These are phyloP conservation scores for Girardinus metallicus DNA, from an alignment of 2,797 vertebrate species.

Conservation along the genomic window DNA sequence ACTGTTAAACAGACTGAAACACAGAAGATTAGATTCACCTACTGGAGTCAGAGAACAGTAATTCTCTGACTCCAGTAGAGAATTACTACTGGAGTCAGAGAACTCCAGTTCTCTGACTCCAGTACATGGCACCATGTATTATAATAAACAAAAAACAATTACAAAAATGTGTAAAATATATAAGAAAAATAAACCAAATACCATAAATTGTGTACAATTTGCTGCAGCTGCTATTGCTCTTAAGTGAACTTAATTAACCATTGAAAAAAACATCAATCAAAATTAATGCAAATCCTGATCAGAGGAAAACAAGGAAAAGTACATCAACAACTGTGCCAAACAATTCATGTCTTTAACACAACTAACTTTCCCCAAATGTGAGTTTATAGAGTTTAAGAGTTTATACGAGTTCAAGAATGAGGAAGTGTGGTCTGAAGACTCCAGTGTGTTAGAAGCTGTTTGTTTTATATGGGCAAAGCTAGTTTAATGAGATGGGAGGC, in stretches of 20 bases:
- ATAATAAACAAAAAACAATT: background rate
- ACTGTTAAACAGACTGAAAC: background rate
- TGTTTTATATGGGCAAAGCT: background rate
- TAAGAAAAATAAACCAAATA: background rate
- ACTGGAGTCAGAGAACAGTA: background rate
- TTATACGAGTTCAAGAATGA: background rate
- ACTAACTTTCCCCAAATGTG: background rate
- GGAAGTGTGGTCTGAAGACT: background rate
- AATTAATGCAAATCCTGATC: background rate
- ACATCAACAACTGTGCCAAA: background rate
- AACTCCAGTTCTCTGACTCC: too few species aligned
- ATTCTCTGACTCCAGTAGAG: too few species aligned
- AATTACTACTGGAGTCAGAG: background rate
- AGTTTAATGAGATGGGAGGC: background rate
- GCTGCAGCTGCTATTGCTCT: background rate
- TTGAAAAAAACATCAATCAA: background rate
- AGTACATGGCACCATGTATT: slow-evolving; percentile 1
- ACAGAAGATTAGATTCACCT: background rate
- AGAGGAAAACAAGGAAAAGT: background rate
- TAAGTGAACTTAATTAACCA: background rate
- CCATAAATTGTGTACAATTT: background rate
- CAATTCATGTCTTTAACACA: background rate
- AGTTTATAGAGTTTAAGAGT: background rate
- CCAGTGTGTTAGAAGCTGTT: background rate
- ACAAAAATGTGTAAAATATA: background rate